A percentile compares a stretch with the other conserved stretches of the same genome.
Evolutionary conservation across 2,888 invertebrate species (phyloP).

Genomic region (Aricia artaxerxes): DNA sequence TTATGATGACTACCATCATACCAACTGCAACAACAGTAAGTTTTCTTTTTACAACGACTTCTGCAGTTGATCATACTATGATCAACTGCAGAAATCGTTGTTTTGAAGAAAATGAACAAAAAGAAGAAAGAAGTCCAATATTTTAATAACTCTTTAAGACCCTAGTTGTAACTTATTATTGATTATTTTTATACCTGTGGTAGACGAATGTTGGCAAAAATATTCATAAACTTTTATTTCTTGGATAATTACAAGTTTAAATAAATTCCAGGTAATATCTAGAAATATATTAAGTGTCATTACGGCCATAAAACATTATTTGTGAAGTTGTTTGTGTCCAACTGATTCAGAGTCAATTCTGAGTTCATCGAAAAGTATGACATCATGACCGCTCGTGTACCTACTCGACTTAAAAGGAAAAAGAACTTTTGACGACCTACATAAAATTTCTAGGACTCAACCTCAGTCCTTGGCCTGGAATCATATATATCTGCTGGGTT

Average conservation of each 20-base stretch:
- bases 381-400: conserved; percentile 15
- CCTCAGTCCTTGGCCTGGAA: conserved; percentile 30
- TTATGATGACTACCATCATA: too few relatives aligned
- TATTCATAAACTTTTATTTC: too few relatives aligned
- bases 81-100: neutral
- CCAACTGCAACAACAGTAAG: too few relatives aligned
- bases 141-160: neutral
- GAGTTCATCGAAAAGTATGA: conserved; percentile 33
- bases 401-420: conserved; percentile 31
- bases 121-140: neutral
- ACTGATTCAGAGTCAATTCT: conserved; percentile 47
- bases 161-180: too few relatives aligned
- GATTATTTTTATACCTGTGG: too few relatives aligned
- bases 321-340: conserved; percentile 34
- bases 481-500: conserved; percentile 13
- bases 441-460: conserved; percentile 27
- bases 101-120: neutral
- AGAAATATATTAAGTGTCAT: neutral
- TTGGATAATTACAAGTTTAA: neutral
- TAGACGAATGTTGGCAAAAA: too few relatives aligned
- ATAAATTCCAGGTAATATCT: neutral
- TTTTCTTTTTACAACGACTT: too few relatives aligned
- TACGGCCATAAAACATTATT: conserved; percentile 20
- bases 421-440: conserved; percentile 33
- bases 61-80: too few relatives aligned